These are phyloP conservation scores for Pimephales promelas DNA, from an alignment of 2,113 vertebrate species.

Conservation along the genomic window DNA sequence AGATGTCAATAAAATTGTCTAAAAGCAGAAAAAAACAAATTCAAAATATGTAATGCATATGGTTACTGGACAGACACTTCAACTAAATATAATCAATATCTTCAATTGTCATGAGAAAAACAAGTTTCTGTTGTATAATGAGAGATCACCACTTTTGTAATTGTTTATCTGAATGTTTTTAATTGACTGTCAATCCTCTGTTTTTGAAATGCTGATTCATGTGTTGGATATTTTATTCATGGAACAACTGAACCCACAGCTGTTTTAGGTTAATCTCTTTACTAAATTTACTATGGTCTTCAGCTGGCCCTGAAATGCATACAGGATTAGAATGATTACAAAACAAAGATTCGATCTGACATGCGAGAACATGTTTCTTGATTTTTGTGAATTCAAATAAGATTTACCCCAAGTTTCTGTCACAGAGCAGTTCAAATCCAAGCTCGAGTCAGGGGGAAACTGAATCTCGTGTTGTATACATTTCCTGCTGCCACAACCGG, in stretches of 20 bases:
- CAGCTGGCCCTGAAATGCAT: constrained; percentile 44
- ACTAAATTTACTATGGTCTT: constrained; percentile 51
- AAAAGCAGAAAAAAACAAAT: neutral
- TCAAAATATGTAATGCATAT: neutral
- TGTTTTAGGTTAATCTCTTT: constrained; percentile 66
- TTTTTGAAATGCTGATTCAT: constrained; percentile 14
- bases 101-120: neutral
- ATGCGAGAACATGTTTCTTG: neutral
- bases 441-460: neutral
- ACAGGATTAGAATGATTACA: constrained; percentile 32
- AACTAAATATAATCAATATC: neutral
- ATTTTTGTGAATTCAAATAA: neutral
- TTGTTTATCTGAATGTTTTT: neutral
- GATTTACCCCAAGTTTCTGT: neutral
- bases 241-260: constrained; percentile 64
- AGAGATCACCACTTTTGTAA: neutral
- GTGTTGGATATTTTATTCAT: constrained; percentile 41
- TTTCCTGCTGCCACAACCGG: neutral
- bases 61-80: neutral
- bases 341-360: constrained; percentile 8
- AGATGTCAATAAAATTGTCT: neutral
- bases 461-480: neutral
- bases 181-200: neutral
- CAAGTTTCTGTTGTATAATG: neutral
- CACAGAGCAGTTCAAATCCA: neutral